Evolutionary conservation across 2,113 vertebrate species (phyloP).

Genomic region (Grallaria varia): DNA sequence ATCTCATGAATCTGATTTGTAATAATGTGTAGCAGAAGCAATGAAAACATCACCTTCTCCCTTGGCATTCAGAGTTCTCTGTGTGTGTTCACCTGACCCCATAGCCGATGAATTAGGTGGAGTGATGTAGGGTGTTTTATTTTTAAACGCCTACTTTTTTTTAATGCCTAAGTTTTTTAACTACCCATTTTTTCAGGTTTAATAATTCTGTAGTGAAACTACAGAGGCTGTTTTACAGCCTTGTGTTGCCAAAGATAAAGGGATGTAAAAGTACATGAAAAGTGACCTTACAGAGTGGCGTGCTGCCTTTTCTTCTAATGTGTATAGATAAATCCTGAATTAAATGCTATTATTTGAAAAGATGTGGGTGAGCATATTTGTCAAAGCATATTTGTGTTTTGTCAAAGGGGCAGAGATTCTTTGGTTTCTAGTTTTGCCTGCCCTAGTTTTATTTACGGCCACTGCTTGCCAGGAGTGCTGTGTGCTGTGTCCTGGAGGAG

Average conservation of each 20-base stretch:
- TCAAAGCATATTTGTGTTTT: too few relatives aligned
- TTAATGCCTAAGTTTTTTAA: not conserved
- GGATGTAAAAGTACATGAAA: not conserved
- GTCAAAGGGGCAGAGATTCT: not conserved
- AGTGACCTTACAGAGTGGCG: not conserved
- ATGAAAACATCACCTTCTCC: not conserved
- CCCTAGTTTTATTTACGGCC: not conserved
- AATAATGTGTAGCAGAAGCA: not conserved
- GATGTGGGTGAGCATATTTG: not conserved
- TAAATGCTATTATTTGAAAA: not conserved
- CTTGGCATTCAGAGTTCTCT: not conserved
- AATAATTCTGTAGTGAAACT: not conserved
- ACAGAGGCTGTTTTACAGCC: not conserved
- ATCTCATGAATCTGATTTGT: not conserved
- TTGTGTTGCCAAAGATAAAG: not conserved
- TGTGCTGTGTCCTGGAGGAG: not conserved
- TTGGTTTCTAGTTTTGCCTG: not conserved
- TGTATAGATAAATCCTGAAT: not conserved
- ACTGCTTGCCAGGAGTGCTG: not conserved
- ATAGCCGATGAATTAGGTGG: fast-evolving
- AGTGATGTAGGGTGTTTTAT: not conserved
- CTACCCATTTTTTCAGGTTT: not conserved
- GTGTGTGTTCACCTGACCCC: not conserved
- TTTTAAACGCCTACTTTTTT: not conserved
- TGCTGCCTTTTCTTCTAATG: not conserved